Base-by-base conservation (phyloP, 1,140 invertebrate genomes). In the Lordiphosa collinella region DNA sequence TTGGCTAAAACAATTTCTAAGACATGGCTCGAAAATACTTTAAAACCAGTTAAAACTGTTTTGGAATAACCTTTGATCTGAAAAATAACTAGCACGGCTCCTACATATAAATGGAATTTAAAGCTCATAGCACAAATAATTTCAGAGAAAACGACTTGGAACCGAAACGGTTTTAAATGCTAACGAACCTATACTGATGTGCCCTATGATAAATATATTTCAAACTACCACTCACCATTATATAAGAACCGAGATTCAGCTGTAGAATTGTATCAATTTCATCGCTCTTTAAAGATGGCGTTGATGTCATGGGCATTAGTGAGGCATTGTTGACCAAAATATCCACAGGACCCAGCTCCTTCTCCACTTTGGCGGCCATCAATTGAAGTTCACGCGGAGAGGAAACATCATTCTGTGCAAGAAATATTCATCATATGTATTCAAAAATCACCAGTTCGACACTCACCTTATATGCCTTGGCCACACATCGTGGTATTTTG, bases 301-400 rank as follows among this genome's bases (percentile, higher is more conserved):
- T 86, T 0, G 87, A 86, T 12, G 76, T 86, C 76, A 88, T 86
- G 31, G 80, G 80, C 86, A 89, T 87, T 1, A 89, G 60, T 2
- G 86, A 88, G 6, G 88, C 87, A 63, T 89, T 89, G 31, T 89
- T 89, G 1, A 89, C 65, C 34, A 89, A 34, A 36, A 89, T 88
- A 11, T 89, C 88, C 1, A 89, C 88, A 0, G 73, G 73, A 11
- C 88, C 88, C 54, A 89, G 43, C n/a, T 89, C 86, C 41, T 85
- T 87, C 35, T 89, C 86, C 25, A 89, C 78, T 44, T 88, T 82
- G 14, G 64, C 59, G 3, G 80, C 80, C 80, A 89, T 76, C n/a
- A 87, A 14, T 41, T 88, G 80, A 9, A 89, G 48, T 34, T 86
- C 87, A 2, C 87, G 69, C 0, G 80, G 76, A 12, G 80, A 86